Base-by-base conservation (phyloP, 2,888 invertebrate genomes). In the Stratiomys singularior region DNA sequence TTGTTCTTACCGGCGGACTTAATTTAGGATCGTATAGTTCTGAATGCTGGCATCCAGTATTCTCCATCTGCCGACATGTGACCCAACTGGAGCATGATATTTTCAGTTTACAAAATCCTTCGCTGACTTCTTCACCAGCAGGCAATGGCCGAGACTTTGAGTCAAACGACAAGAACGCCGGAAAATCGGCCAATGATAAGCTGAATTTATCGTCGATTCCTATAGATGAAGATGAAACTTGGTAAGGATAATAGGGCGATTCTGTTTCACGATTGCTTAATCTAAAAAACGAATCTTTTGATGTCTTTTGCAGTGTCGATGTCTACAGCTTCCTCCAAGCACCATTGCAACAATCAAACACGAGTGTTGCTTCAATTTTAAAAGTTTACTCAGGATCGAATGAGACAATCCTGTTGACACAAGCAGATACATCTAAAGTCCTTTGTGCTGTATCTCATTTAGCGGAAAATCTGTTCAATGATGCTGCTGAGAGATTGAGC, bases 1-100 rank as follows among this genome's bases (percentile, higher is more conserved):
- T 98, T 21, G 90, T 98, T 27, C 90, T 98, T 78, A 93, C 92
- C 76, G 91, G 93, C 79, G 97, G 97, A 1, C 88, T 98, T 72
- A 97, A 97, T 84, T 90, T 97, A 7, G 97, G 96, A 3, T 96
- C 96, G 52, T 96, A 97, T 84, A 95, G 97, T 28, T 91, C 95
- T 21, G 95, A 96, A 81, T 98, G 98, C 83, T 98, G 98, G 98
- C 94, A 95, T 80, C 97, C 98, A 84, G 95, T 98, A 79, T 96
- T 99, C 85, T 93, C 94, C 83, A 97, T 97, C 23, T 97, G 97
- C 82, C 93, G 97, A 52, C 97, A 97, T 85, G 95, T 98, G 5
- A 94, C 96, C 3, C 94, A 95, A 83, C 88, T 98, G 83, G 98
- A 98, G 83, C 96, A 97, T 85, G 93, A 93, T 0, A 91, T 96